Evolutionary conservation across 2,113 vertebrate genomes (phyloP).

Genomic region (Pimephales promelas): DNA sequence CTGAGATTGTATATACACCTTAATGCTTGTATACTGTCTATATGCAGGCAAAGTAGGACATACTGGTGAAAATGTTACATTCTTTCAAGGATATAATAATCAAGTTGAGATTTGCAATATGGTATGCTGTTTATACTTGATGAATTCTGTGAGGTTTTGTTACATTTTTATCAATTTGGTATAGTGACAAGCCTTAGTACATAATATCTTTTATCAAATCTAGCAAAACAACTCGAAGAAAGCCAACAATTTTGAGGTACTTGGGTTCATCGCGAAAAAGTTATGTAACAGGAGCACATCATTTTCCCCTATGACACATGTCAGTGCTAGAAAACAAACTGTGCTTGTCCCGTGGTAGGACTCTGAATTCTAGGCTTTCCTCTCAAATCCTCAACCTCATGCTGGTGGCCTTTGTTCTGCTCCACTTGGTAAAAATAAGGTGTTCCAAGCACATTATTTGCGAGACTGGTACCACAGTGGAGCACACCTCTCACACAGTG

Average conservation of each 20-base stretch:
- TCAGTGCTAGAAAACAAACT: conserved; percentile 48
- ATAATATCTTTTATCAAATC: neutral
- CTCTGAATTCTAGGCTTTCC: conserved; percentile 57
- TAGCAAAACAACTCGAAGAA: neutral
- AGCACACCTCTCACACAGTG: neutral
- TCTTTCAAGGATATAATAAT: no score
- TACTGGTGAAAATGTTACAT: no score
- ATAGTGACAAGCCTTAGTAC: neutral
- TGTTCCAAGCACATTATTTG: conserved; percentile 61
- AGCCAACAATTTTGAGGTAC: neutral
- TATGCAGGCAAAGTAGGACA: no score
- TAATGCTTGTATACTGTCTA: no score
- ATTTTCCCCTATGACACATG: conserved; percentile 58
- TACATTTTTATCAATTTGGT: neutral
- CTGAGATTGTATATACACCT: no score
- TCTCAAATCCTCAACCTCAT: conserved; percentile 59
- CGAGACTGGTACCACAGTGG: conserved; percentile 55
- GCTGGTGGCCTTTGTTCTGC: conserved; percentile 64
- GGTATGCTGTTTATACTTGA: no score
- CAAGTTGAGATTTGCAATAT: no score
- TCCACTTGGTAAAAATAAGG: conserved; percentile 56
- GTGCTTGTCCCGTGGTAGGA: conserved; percentile 52
- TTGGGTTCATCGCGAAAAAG: neutral
- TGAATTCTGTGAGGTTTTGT: neutral
- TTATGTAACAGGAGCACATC: conserved; percentile 44